Evolutionary conservation across 2,113 vertebrate genomes (phyloP), one percentile per base, ranked within the genome.

Genomic region (Chaenogobius annularis): DNA sequence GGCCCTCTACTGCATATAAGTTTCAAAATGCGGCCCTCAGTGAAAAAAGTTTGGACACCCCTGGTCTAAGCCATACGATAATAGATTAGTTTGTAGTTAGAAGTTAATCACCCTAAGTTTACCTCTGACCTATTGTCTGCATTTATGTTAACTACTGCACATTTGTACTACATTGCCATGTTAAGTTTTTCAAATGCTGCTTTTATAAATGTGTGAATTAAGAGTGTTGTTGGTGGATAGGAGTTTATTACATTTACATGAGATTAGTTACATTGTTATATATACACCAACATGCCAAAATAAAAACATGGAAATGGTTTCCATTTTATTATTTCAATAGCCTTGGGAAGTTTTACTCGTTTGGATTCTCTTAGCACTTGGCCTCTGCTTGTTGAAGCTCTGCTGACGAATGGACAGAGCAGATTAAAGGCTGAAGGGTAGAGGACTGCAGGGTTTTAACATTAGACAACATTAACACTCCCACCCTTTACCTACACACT

Each of bases 371-470:
- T 61, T 35, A 14, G 4, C 58, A 61, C 6, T 19, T 56, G 52
- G 52, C 9, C n/a, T 54, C 52, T 40, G 48, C 55, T 23, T 64
- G 37, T 40, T 70, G 48, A 65, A 20, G 74, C 78, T 84, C 83
- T 78, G 67, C 77, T 70, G 80, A 68, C 6, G 0, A 5, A 19
- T 75, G 77, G 68, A 72, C 63, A 68, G 80, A 82, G 44, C 26
- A 84, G 83, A 89, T 90, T 90, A 89, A 82, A 82, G 76, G 72
- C 80, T 83, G 76, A 81, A 56, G 71, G 48, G 63, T 62, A 47
- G 56, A 0, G 3, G 78, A 20, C 3, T 20, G 17, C 20, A 31
- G 3, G 65, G 69, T 70, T 76, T 50, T 79, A 54, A 72, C 63
- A 75, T 72, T 66, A 76, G 62, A 73, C 26, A 64, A 73, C 44